phyloP scores from a whole-genome alignment of 2,888 invertebrate genomes.

The Phania funesta region DNA sequence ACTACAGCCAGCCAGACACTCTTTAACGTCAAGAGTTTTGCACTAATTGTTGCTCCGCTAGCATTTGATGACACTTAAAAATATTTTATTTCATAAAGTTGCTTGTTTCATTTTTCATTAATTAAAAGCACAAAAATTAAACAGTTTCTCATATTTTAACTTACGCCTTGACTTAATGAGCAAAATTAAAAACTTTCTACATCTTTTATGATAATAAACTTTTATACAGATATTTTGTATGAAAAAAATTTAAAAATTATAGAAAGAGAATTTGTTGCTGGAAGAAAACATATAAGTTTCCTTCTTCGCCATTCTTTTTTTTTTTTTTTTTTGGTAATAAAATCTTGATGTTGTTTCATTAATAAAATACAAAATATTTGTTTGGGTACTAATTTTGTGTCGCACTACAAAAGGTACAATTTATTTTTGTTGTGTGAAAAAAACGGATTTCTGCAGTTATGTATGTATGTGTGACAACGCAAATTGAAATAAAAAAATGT shows the following conservation, averaged over 20 bases:
- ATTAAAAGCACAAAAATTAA: slow-evolving; percentile 8
- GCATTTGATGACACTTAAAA: slow-evolving; percentile 27
- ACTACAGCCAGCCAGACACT: no score
- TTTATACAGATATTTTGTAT: slow-evolving; percentile 9
- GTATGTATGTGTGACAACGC: no score
- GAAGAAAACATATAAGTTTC: no score
- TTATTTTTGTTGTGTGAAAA: no score
- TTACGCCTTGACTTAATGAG: slow-evolving; percentile 33
- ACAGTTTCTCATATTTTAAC: background rate
- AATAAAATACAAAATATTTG: no score
- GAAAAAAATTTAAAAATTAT: background rate
- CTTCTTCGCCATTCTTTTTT: no score
- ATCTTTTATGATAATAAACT: slow-evolving; percentile 29
- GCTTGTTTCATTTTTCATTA: background rate
- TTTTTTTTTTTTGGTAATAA: no score
- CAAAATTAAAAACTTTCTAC: slow-evolving; percentile 47
- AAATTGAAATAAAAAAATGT: background rate
- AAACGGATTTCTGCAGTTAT: no score
- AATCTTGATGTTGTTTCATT: no score
- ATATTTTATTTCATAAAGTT: slow-evolving; percentile 26
- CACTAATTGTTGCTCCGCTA: background rate
- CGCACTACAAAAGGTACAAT: no score
- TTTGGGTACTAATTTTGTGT: no score
- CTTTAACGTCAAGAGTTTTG: no score
- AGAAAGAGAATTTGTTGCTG: background rate